These are phyloP conservation scores for Chlorops oryzae DNA, from an alignment of 1,140 invertebrate species.

Conservation along the genomic window DNA sequence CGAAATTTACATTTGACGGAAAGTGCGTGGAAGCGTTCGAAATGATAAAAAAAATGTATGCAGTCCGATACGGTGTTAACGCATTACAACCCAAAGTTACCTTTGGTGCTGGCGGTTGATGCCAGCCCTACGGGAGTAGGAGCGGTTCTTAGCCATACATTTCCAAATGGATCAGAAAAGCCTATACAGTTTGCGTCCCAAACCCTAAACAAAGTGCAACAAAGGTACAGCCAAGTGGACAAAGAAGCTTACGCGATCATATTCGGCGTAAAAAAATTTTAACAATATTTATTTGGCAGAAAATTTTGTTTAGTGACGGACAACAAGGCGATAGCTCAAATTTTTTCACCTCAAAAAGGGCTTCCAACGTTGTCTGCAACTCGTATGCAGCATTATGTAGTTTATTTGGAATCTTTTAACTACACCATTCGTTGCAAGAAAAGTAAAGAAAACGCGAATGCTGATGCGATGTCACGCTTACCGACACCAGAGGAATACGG, in stretches of 20 bases:
- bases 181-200: constrained; percentile 51
- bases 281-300: constrained; percentile 50
- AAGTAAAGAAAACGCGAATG: constrained; percentile 5
- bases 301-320: constrained; percentile 49
- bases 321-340: constrained; percentile 48
- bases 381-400: constrained; percentile 39
- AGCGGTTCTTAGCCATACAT: constrained; percentile 49
- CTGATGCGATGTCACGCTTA: constrained; percentile 19
- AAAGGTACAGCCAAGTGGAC: constrained; percentile 52
- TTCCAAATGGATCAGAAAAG: constrained; percentile 38
- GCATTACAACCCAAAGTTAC: constrained; percentile 48
- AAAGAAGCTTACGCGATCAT: constrained; percentile 52
- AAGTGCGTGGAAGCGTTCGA: constrained; percentile 27
- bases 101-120: constrained; percentile 50
- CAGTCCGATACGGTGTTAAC: constrained; percentile 32
- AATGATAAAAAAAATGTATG: constrained; percentile 27
- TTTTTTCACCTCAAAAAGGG: constrained; percentile 39
- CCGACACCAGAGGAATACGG: background rate
- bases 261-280: constrained; percentile 50
- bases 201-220: constrained; percentile 47
- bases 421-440: background rate
- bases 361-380: constrained; percentile 23
- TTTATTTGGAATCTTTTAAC: constrained; percentile 21
- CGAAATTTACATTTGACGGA: constrained; percentile 21
- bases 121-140: constrained; percentile 46